Conservation (phyloP, 2,113 vertebrate species). For the Nettapus auritus region DNA sequence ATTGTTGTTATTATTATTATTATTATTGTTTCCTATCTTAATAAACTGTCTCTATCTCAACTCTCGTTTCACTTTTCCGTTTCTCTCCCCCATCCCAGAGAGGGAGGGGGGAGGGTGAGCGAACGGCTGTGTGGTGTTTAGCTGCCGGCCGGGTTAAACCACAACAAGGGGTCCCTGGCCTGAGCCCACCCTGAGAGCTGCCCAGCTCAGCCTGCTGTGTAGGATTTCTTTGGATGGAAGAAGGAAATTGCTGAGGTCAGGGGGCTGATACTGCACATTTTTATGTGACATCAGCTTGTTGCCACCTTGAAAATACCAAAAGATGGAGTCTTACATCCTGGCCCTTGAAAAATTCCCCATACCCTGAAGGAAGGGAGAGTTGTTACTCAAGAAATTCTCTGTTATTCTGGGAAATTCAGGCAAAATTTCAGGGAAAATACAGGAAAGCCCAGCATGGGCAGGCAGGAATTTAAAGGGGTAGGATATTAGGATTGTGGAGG, state of each 20-base stretch:
- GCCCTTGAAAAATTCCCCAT: neutral
- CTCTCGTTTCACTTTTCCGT: too few relatives aligned
- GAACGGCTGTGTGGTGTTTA: too few relatives aligned
- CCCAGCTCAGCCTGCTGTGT: neutral
- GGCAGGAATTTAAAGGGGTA: neutral
- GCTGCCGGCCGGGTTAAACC: too few relatives aligned
- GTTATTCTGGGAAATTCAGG: constrained; percentile 31
- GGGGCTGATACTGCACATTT: constrained; percentile 44
- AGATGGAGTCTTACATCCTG: neutral
- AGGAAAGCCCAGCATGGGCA: neutral
- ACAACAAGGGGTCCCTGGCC: neutral
- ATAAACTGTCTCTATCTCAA: too few relatives aligned
- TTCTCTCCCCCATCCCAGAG: too few relatives aligned
- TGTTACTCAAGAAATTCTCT: constrained; percentile 7
- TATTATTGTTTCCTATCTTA: too few relatives aligned
- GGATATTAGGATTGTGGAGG: neutral
- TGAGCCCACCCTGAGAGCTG: neutral
- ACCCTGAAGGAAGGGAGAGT: neutral
- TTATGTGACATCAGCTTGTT: constrained; percentile 19
- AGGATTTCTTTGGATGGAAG: neutral
- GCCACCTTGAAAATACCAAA: neutral
- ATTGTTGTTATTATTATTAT: too few relatives aligned
- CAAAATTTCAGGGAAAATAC: neutral
- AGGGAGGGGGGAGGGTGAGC: too few relatives aligned
- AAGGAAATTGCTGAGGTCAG: constrained; percentile 18